These are phyloP conservation scores for Pantherophis guttatus DNA, from an alignment of 2,113 vertebrate species.

Conservation along the genomic window DNA sequence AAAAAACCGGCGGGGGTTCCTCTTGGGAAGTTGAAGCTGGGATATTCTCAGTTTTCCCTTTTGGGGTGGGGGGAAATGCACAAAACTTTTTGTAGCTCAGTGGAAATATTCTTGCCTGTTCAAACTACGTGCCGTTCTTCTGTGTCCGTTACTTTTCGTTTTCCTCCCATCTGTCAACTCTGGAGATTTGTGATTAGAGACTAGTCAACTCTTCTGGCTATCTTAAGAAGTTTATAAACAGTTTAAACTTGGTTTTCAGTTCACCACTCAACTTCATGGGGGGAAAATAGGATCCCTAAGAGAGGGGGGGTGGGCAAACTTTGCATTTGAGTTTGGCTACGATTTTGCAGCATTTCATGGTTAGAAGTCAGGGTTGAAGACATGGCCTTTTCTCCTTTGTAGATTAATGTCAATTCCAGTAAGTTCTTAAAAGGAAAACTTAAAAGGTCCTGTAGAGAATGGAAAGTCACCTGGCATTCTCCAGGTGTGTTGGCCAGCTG, in stretches of 20 bases:
- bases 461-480: not conserved
- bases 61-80: not conserved
- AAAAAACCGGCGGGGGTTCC: not conserved
- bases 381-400: not conserved
- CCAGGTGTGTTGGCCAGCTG: not conserved
- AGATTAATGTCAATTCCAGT: not conserved
- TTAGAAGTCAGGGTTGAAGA: not conserved
- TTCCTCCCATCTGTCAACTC: not conserved
- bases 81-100: not conserved
- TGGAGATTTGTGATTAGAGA: not conserved
- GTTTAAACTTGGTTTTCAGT: not conserved
- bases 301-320: not conserved
- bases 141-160: not conserved
- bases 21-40: not conserved
- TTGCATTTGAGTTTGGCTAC: not conserved
- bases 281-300: not conserved
- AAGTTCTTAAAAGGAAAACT: not conserved
- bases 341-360: not conserved
- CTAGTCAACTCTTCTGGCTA: not conserved
- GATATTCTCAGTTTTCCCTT: not conserved
- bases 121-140: not conserved
- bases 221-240: not conserved
- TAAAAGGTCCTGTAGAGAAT: not conserved
- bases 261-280: not conserved
- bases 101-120: not conserved